Evolutionary conservation across 2,113 vertebrate species (phyloP).

Genomic region (Acrocephalus kingi): DNA sequence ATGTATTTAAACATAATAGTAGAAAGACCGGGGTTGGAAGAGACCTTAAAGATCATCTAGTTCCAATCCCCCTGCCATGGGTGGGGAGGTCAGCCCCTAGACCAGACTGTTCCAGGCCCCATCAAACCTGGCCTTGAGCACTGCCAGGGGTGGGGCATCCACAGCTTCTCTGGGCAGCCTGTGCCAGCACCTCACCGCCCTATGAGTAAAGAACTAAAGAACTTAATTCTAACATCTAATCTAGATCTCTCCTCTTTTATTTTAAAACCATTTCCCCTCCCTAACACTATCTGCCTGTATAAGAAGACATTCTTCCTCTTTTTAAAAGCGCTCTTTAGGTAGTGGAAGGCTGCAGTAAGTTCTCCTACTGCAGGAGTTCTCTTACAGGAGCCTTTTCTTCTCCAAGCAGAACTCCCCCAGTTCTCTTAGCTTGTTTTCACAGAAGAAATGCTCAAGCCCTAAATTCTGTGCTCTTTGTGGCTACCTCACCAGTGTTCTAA

Average conservation of each 20-base stretch:
- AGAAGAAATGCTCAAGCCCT: background rate
- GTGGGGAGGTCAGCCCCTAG: background rate
- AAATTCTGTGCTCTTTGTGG: background rate
- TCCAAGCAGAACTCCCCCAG: background rate
- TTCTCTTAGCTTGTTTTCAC: background rate
- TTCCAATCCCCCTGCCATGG: no score
- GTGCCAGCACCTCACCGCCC: background rate
- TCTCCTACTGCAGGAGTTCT: no score
- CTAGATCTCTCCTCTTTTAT: background rate
- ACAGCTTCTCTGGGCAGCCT: background rate
- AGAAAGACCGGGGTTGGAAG: background rate
- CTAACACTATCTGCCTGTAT: background rate
- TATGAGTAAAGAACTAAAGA: background rate
- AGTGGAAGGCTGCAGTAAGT: background rate
- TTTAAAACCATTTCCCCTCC: background rate
- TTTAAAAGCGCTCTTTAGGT: background rate
- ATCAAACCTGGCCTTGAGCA: background rate
- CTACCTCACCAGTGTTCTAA: background rate
- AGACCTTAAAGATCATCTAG: background rate
- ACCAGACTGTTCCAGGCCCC: background rate
- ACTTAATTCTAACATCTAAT: background rate
- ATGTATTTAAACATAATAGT: background rate
- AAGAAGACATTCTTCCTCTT: background rate
- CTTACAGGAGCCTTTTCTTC: background rate
- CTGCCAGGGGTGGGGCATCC: background rate